A percentile compares a stretch with the other conserved stretches of the same genome.
phyloP scores from a whole-genome alignment of 2,797 vertebrate species.

The Pangasius larnaudii region DNA sequence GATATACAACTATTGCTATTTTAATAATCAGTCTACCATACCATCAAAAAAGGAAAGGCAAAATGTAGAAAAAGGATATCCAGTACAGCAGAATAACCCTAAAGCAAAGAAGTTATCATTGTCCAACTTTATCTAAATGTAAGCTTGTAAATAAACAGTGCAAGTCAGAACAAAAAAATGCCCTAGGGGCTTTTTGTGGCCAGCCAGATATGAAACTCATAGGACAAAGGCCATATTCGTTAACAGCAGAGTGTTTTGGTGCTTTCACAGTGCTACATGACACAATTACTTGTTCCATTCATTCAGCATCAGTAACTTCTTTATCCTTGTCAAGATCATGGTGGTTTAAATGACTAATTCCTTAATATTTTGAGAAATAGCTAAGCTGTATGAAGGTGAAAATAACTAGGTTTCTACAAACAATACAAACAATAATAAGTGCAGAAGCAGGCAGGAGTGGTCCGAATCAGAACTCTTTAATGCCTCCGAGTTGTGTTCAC shows the following conservation, averaged over 20 bases:
- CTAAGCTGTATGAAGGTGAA: not conserved
- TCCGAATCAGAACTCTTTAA: not conserved
- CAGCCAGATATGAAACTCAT: not conserved
- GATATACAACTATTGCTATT: not conserved
- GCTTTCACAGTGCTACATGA: not conserved
- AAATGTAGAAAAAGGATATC: not conserved
- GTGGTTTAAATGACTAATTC: not conserved
- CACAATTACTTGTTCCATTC: not conserved
- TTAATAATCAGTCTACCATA: not conserved
- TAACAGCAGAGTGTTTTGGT: not conserved
- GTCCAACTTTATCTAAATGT: not conserved
- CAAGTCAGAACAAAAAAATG: not conserved
- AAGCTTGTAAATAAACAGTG: not conserved
- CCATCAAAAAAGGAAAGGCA: not conserved
- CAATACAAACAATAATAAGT: not conserved
- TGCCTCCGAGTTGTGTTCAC: not conserved
- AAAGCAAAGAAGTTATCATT: not conserved
- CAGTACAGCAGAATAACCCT: not conserved
- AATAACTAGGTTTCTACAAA: not conserved
- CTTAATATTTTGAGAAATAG: not conserved
- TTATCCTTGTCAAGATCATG: not conserved
- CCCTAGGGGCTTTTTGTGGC: not conserved
- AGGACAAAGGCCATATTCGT: not conserved
- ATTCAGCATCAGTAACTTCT: not conserved
- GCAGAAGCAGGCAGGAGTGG: not conserved